Evolutionary conservation across 37 sponge, comb jelly and placozoan species (phyloP), one percentile per base, ranked within the genome.

Genomic region (Diacarnus erythraeanus): DNA sequence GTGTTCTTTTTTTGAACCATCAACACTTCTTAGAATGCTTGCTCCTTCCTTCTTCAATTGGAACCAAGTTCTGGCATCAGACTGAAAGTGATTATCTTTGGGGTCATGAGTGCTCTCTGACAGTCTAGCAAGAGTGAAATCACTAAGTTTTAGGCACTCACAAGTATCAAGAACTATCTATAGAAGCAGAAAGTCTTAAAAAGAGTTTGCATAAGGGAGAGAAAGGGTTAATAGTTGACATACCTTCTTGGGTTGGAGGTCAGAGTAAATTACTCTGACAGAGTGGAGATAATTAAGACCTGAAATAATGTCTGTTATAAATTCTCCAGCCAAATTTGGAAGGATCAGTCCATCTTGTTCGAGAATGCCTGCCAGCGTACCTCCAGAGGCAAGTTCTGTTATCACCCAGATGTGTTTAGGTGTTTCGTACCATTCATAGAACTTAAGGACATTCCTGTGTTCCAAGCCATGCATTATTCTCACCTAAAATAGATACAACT

Each of bases 361-460:
- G 63, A 87, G 65, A 1, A 92, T 65, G 33, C 80, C 81, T 35
- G 59, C 69, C 30, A 92, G 79, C 0, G 88, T 86, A 23, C 93
- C 88, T 29, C 85, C 93, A 30, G 64, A 58, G 66, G 85, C 90
- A 35, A 92, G 76, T 59, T 92, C 88, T 30, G 77, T 85, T 18
- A 92, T 88, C 17, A 84, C 57, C 93, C 93, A 92, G 37, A 92
- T 73, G 42, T 92, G 93, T 69, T 88, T 74, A 1, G 89, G 76
- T 5, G 93, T 87, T 59, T 88, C 85, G 67, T 92, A 92, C 93
- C 93, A 92, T 44, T 92, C 93, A 21, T 59, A 38, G 47, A 92
- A 92, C 63, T 61, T 39, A 1, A 84, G 61, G 21, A 92, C 82
- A 64, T 88, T 80, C 43, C 10, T 35, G 31, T 92, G 93, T 33